These are phyloP conservation scores for Zoanthus sociatus DNA, from an alignment of 92 coral and sea anemone species.

Conservation along the genomic window DNA sequence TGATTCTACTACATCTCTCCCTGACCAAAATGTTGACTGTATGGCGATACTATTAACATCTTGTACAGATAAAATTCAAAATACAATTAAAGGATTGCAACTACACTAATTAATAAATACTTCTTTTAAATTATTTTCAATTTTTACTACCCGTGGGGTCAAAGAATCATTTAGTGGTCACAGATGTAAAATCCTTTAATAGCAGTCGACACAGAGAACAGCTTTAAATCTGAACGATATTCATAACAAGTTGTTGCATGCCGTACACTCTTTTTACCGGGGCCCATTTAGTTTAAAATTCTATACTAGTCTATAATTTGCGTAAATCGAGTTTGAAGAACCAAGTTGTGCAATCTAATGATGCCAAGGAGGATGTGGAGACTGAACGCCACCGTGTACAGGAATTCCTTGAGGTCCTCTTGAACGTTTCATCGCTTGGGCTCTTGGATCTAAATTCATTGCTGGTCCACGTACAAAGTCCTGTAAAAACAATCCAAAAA, in stretches of 20 bases:
- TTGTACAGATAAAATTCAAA: neutral
- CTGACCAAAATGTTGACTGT: too few species aligned
- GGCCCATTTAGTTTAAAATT: too few species aligned
- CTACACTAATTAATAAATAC: neutral
- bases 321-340: neutral
- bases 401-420: constrained; percentile 27
- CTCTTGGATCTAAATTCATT: constrained; percentile 22
- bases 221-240: too few species aligned
- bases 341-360: neutral
- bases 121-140: neutral
- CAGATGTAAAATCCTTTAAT: too few species aligned
- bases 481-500: neutral
- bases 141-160: neutral
- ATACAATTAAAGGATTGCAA: neutral
- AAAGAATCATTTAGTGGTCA: neutral
- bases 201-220: too few species aligned
- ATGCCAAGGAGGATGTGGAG: constrained; percentile 29
- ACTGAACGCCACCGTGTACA: constrained; percentile 20
- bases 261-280: too few species aligned
- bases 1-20: too few species aligned
- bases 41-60: too few species aligned
- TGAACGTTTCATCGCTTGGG: constrained; percentile 35
- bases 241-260: too few species aligned
- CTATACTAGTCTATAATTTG: neutral
- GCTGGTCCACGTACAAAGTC: constrained; percentile 20